phyloP scores from a whole-genome alignment of 2,888 invertebrate genomes.

The Craniophora ligustri region DNA sequence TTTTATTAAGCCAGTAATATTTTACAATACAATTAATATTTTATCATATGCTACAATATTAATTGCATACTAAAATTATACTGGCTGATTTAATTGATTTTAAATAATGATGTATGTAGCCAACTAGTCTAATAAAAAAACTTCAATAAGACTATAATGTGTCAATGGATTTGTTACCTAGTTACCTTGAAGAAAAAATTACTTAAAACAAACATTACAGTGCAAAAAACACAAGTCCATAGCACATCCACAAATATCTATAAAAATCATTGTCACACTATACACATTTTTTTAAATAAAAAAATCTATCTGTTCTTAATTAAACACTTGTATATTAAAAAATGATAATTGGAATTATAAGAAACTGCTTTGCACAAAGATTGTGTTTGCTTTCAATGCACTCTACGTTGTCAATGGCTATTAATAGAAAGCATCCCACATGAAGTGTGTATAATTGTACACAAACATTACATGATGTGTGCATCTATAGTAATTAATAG shows the following conservation, averaged over 20 bases:
- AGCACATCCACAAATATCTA: conserved; percentile 41
- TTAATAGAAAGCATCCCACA: conserved; percentile 82
- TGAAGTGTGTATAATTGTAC: conserved; percentile 68
- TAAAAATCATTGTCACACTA: conserved; percentile 63
- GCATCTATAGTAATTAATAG: conserved; percentile 47
- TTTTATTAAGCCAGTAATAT: too few relatives aligned
- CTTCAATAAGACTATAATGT: background rate
- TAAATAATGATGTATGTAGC: too few relatives aligned
- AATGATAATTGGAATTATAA: conserved; percentile 9
- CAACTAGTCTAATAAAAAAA: too few relatives aligned
- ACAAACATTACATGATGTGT: conserved; percentile 57
- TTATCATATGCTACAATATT: too few relatives aligned
- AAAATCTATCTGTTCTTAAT: conserved; percentile 1
- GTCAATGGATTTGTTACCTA: conserved; percentile 27
- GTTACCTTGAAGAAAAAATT: conserved; percentile 74
- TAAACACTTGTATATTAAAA: background rate
- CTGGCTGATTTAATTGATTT: too few relatives aligned
- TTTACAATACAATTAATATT: too few relatives aligned
- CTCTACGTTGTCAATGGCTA: conserved; percentile 72
- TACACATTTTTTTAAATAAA: conserved; percentile 43
- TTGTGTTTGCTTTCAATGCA: conserved; percentile 46
- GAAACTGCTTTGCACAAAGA: conserved; percentile 41
- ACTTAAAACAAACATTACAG: conserved; percentile 76
- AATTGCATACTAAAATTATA: too few relatives aligned
- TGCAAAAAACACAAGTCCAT: conserved; percentile 49